Base-by-base conservation (phyloP, 2,888 invertebrate genomes). In the Archips xylosteana region DNA sequence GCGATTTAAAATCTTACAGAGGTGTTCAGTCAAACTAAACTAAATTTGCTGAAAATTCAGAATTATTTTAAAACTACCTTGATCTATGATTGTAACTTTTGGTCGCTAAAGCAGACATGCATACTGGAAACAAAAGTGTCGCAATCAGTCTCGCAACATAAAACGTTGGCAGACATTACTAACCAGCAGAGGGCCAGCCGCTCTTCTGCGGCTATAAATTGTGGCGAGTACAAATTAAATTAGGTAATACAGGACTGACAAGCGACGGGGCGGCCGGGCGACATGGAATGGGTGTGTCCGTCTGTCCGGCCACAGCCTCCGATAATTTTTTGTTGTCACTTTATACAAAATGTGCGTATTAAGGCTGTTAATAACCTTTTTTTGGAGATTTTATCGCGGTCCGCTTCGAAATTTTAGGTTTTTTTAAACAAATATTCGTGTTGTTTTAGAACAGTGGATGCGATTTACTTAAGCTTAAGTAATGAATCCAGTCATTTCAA, bases 231-330 rank as follows among this genome's bases (percentile, higher is more conserved):
- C 74, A 74, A 74, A 74, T 74, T 74, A 74, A 74, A 74, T 74
- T 74, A 74, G 74, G 74, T 74, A 70, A 74, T 74, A 74, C 74
- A 74, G 70, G 74, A 74, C 64, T 74, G 74, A 74, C 74, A 74
- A 69, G 74, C 74, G 74, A 65, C 70, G 74, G 74, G 74, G 74
- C 74, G 73, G 57, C 69, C 73, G 74, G 45, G 64, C 70, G 60
- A 74, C 74, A 74, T 65, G 74, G 74, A 74, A 74, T 74, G 74
- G 74, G 74, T 65, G 74, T 70, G 74, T 74, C 73, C 64, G 39
- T 60, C 64, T 70, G 74, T 70, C 69, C 73, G 63, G 73, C 64
- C 69, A 42, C 69, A 74, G 74, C 69, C 69, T 70, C 60, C 70
- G 60, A 65, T 74, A 69, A 60, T 70, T 74, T 74, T 74, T 74